Conservation (phyloP, 1,140 invertebrate genomes). For the Xylocopa sonorina region DNA sequence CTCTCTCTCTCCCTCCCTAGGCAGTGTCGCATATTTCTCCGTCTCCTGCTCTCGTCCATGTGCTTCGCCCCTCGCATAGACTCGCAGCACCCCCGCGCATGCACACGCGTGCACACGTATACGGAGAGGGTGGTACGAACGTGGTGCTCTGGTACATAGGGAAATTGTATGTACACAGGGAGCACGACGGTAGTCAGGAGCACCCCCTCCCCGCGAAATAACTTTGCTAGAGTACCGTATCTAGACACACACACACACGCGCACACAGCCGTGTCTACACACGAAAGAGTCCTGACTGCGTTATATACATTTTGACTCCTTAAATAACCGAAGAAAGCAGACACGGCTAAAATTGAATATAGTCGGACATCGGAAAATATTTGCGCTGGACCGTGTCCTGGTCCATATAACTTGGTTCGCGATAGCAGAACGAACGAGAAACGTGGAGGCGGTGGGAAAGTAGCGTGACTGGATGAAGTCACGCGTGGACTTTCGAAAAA, state of each 20-base stretch:
- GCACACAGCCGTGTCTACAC: slow-evolving; percentile 42
- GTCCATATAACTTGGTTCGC: neutral
- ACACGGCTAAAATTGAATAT: slow-evolving; percentile 37
- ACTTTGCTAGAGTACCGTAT: slow-evolving; percentile 57
- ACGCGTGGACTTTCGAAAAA: neutral
- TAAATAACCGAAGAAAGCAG: slow-evolving; percentile 49
- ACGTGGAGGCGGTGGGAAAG: too few relatives aligned
- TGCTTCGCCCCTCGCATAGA: slow-evolving; percentile 46
- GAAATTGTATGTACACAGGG: slow-evolving; percentile 57
- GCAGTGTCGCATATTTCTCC: slow-evolving; percentile 50
- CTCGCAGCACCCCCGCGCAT: neutral
- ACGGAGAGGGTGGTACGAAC: too few relatives aligned
- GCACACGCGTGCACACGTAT: neutral
- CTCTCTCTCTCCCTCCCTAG: slow-evolving; percentile 28
- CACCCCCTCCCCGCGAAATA: slow-evolving; percentile 51
- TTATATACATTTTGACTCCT: slow-evolving; percentile 37
- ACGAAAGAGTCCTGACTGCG: slow-evolving; percentile 32
- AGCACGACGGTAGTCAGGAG: slow-evolving; percentile 15
- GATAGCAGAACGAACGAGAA: too few relatives aligned
- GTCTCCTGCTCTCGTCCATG: slow-evolving; percentile 37
- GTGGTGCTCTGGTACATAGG: slow-evolving; percentile 40
- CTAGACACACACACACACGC: slow-evolving; percentile 44
- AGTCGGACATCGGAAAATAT: slow-evolving; percentile 8
- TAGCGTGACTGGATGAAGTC: too few relatives aligned
- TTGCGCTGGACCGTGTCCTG: neutral